Percentiles rank a stretch among this genome's conserved stretches.
These are phyloP conservation scores for Drosophila willistoni DNA, from an alignment of 1,140 invertebrate species.

Conservation along the genomic window DNA sequence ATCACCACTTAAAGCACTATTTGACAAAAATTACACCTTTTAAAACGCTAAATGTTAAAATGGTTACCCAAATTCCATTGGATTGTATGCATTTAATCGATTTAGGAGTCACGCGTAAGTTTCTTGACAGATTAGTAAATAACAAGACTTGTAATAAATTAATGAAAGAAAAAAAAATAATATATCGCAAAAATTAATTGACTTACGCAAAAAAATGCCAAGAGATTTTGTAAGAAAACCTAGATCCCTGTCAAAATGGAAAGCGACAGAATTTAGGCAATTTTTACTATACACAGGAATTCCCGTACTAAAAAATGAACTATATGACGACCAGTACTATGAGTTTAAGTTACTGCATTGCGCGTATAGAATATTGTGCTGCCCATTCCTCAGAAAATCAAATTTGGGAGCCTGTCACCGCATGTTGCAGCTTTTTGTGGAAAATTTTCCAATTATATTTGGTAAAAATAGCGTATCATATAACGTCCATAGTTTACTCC, in stretches of 20 bases:
- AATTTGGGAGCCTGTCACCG: constrained; percentile 15
- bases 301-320: constrained; percentile 16
- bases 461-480: neutral
- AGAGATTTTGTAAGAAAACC: constrained; percentile 29
- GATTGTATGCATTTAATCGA: constrained; percentile 47
- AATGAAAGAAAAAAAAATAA: constrained; percentile 8
- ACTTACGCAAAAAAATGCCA: constrained; percentile 17
- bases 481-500: neutral
- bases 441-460: constrained; percentile 9
- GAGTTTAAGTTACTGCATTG: constrained; percentile 16
- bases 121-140: constrained; percentile 25
- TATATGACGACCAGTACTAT: constrained; percentile 1
- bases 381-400: constrained; percentile 12
- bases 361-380: constrained; percentile 28
- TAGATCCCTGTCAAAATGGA: constrained; percentile 19
- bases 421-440: constrained; percentile 8
- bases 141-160: constrained; percentile 29
- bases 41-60: constrained; percentile 34
- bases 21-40: constrained; percentile 26
- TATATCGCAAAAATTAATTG: constrained; percentile 25
- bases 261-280: constrained; percentile 32
- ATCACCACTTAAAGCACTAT: constrained; percentile 30
- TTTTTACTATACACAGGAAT: constrained; percentile 35
- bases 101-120: constrained; percentile 39
- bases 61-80: constrained; percentile 17